Conservation (phyloP, 2,113 vertebrate genomes). For the Ailurus styani region DNA sequence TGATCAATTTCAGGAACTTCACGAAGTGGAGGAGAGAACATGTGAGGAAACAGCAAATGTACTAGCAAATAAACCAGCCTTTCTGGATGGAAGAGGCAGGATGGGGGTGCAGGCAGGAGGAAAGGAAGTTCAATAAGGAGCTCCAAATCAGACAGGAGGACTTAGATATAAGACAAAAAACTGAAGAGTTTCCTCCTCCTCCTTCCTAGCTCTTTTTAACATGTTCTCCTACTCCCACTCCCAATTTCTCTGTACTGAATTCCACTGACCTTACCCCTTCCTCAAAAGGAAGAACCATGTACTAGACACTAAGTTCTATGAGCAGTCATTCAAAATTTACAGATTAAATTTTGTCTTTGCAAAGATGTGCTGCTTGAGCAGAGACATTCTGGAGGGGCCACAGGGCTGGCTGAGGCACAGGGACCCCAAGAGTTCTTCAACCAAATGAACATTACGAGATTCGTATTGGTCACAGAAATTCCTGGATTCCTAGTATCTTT, state of each 20-base stretch:
- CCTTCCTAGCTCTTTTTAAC: neutral
- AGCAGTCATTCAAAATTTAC: neutral
- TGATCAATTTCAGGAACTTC: neutral
- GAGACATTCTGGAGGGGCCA: neutral
- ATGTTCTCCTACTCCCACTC: neutral
- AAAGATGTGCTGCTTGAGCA: neutral
- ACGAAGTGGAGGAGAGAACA: neutral
- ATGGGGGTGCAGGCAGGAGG: neutral
- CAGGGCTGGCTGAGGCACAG: neutral
- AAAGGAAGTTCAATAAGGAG: neutral
- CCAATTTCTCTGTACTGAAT: neutral
- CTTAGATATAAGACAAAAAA: neutral
- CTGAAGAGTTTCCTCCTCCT: neutral
- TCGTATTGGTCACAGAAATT: neutral
- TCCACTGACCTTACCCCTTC: neutral
- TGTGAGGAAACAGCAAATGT: neutral
- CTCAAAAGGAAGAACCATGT: neutral
- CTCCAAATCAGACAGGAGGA: neutral
- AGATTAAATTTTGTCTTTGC: neutral
- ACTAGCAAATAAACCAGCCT: neutral
- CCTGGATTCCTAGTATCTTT: constrained; percentile 8
- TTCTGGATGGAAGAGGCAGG: neutral
- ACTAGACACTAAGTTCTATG: neutral
- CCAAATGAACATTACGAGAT: neutral
- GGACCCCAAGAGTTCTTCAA: neutral